Evolutionary conservation across 92 coral and sea anemone genomes (phyloP).

Genomic region (Heteractis magnifica): DNA sequence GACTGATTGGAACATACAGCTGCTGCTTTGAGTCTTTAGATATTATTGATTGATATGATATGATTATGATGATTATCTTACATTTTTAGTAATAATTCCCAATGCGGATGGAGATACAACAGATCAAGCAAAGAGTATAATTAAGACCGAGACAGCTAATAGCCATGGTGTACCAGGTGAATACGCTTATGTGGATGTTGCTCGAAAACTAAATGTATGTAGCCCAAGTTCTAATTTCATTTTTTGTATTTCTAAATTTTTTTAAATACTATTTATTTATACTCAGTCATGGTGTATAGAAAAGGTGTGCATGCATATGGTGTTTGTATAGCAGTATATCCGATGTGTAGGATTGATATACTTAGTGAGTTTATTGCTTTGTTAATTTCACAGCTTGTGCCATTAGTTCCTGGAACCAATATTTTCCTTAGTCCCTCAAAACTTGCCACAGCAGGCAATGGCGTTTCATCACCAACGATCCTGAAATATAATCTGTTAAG

Average conservation of each 20-base stretch:
- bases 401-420: conserved; percentile 6
- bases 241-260: background rate
- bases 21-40: background rate
- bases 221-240: background rate
- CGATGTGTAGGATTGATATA: background rate
- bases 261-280: too few species aligned
- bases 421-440: background rate
- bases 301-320: too few species aligned
- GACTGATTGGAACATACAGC: background rate
- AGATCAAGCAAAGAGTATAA: background rate
- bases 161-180: background rate
- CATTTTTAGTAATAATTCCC: background rate
- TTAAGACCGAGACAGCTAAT: background rate
- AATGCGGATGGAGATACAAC: background rate
- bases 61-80: background rate
- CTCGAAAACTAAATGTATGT: background rate
- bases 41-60: too few species aligned
- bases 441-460: conserved; percentile 12
- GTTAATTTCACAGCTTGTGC: background rate
- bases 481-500: conserved; percentile 1
- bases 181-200: conserved; percentile 3
- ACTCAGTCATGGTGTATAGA: background rate
- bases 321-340: too few species aligned
- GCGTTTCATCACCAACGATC: background rate
- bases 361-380: background rate